phyloP scores from a whole-genome alignment of 2,113 vertebrate genomes.

The Vulpes vulpes region DNA sequence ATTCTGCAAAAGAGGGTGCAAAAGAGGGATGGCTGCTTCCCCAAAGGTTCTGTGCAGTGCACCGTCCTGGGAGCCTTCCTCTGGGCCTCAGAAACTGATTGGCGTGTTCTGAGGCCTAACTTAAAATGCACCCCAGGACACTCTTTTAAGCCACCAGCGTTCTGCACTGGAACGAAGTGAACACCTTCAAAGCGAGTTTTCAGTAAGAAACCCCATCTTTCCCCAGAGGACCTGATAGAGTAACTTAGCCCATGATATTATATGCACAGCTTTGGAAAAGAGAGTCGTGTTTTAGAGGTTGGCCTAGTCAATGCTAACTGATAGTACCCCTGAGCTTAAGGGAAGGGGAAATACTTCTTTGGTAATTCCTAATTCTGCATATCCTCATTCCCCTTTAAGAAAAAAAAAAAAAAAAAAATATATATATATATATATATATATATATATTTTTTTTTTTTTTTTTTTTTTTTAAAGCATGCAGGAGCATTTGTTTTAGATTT shows the following conservation, averaged over 20 bases:
- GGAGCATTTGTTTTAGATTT: not conserved
- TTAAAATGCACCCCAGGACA: not conserved
- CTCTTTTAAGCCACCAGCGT: not conserved
- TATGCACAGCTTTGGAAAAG: not conserved
- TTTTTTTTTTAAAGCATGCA: not conserved
- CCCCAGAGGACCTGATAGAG: not conserved
- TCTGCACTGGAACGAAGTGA: not conserved
- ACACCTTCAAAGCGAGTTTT: not conserved
- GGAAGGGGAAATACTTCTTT: not conserved
- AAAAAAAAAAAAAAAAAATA: not conserved
- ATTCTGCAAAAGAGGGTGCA: not conserved
- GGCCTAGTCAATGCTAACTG: not conserved
- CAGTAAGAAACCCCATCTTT: conserved; percentile 31
- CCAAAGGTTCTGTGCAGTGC: not conserved
- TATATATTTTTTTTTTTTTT: too few species aligned
- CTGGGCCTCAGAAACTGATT: conserved; percentile 11
- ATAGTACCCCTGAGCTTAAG: not conserved
- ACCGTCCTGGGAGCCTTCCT: not conserved
- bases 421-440: too few species aligned
- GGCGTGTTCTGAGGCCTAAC: conserved; percentile 3
- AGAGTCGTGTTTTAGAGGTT: not conserved
- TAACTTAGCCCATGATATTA: conserved; percentile 11
- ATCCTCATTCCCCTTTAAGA: not conserved
- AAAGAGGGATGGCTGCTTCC: not conserved
- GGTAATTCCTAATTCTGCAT: not conserved